Conservation (phyloP, 1,140 invertebrate species). For the Daktulosphaira vitifoliae region DNA sequence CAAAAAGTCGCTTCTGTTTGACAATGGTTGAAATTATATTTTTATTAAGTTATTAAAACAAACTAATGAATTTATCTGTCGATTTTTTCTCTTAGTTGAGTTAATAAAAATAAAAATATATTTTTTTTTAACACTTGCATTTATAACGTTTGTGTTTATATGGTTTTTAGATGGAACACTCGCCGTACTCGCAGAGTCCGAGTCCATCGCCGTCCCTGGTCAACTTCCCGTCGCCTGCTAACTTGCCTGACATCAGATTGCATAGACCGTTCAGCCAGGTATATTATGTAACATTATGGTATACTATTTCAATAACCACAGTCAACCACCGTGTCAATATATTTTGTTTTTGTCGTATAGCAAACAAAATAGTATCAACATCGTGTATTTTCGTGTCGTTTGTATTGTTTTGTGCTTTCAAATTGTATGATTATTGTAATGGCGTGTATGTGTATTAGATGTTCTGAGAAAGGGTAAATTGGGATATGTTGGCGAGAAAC, state of each 20-base stretch:
- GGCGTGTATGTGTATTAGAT: too few species aligned
- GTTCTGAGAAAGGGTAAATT: too few species aligned
- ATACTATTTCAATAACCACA: too few species aligned
- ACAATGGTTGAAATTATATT: neutral
- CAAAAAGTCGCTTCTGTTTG: neutral
- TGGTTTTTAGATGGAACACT: constrained; percentile 25
- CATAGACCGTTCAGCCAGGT: constrained; percentile 29
- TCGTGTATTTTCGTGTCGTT: too few species aligned
- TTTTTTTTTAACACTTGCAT: too few species aligned
- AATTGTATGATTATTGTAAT: too few species aligned
- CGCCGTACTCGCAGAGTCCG: constrained; percentile 16
- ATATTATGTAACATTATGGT: neutral
- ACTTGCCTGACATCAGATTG: constrained; percentile 20
- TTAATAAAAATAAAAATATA: too few species aligned
- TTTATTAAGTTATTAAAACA: neutral
- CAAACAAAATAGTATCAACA: too few species aligned
- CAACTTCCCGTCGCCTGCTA: constrained; percentile 13
- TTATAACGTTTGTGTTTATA: neutral
- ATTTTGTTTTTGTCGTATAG: too few species aligned
- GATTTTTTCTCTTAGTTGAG: neutral
- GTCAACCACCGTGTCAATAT: too few species aligned
- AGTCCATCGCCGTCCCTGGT: constrained; percentile 19
- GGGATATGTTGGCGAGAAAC: too few species aligned
- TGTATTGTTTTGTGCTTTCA: too few species aligned
- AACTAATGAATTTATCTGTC: neutral